Evolutionary conservation across 2,888 invertebrate species (phyloP).

Genomic region (Trachelus tabidus): DNA sequence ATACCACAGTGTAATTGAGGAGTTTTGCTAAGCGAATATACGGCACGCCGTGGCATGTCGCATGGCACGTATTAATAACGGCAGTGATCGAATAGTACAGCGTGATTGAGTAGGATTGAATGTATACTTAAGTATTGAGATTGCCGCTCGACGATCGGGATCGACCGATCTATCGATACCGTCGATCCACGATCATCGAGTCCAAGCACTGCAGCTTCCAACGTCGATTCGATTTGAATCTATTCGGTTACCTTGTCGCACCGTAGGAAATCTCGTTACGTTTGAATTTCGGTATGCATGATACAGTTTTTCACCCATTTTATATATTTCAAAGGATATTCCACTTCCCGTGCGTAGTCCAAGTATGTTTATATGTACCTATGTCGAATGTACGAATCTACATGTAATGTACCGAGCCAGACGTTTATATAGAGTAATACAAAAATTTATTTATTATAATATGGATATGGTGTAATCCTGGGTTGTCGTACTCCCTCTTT

Average conservation of each 20-base stretch:
- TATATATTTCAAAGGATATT: background rate
- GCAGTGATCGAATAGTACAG: background rate
- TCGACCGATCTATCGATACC: background rate
- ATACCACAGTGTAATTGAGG: background rate
- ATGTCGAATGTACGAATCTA: slow-evolving; percentile 43
- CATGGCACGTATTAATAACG: background rate
- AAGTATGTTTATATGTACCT: slow-evolving; percentile 49
- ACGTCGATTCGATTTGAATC: background rate
- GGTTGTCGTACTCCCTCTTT: slow-evolving; percentile 12
- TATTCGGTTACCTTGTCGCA: background rate
- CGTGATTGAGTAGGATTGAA: background rate
- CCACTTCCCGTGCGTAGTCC: slow-evolving; percentile 36
- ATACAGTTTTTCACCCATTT: background rate
- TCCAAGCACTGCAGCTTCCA: background rate
- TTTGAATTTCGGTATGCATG: background rate
- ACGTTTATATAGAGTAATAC: slow-evolving; percentile 48
- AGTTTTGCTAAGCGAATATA: background rate
- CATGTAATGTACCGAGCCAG: slow-evolving; percentile 48
- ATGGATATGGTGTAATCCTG: slow-evolving; percentile 18
- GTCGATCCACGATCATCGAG: background rate
- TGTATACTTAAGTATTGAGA: background rate
- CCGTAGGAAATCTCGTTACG: background rate
- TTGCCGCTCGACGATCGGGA: background rate
- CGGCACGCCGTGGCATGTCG: background rate
- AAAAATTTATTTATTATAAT: slow-evolving; percentile 52